Evolutionary conservation across 2,113 vertebrate species (phyloP).

Genomic region (Sinocyclocheilus anshuiensis): DNA sequence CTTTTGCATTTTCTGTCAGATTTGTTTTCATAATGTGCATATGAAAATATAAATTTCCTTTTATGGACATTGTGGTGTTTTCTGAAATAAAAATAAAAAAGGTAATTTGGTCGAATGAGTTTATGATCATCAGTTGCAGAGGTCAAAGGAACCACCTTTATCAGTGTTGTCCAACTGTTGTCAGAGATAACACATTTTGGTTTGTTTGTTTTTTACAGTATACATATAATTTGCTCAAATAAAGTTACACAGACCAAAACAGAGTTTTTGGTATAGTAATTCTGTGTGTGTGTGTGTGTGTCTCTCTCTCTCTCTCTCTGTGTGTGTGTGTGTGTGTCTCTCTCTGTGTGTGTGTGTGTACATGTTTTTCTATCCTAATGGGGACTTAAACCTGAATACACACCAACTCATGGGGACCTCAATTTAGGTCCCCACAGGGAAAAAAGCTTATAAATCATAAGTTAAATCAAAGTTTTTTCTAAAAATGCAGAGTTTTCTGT

Average conservation of each 20-base stretch:
- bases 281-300: background rate
- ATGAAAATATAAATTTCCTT: conserved; percentile 18
- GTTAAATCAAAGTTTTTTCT: too few species aligned
- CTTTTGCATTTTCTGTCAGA: conserved; percentile 17
- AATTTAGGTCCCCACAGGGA: too few species aligned
- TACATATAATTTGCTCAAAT: conserved; percentile 97
- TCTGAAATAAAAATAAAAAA: background rate
- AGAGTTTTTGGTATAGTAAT: background rate
- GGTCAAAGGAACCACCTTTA: background rate
- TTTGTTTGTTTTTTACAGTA: conserved; percentile 84
- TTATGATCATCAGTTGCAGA: background rate
- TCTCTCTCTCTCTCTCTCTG: too few species aligned
- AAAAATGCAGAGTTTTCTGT: background rate
- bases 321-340: too few species aligned
- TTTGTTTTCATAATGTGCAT: conserved; percentile 3
- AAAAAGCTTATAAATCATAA: too few species aligned
- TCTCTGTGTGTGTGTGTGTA: background rate
- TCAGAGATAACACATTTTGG: conserved; percentile 65
- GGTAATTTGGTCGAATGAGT: background rate
- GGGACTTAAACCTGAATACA: too few species aligned
- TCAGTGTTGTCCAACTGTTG: conserved; percentile 38
- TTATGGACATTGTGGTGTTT: conserved; percentile 38
- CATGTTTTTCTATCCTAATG: too few species aligned
- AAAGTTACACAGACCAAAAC: conserved; percentile 89
- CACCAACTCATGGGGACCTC: too few species aligned